Evolutionary conservation across 2,113 vertebrate genomes (phyloP).

Genomic region (Grus americana): DNA sequence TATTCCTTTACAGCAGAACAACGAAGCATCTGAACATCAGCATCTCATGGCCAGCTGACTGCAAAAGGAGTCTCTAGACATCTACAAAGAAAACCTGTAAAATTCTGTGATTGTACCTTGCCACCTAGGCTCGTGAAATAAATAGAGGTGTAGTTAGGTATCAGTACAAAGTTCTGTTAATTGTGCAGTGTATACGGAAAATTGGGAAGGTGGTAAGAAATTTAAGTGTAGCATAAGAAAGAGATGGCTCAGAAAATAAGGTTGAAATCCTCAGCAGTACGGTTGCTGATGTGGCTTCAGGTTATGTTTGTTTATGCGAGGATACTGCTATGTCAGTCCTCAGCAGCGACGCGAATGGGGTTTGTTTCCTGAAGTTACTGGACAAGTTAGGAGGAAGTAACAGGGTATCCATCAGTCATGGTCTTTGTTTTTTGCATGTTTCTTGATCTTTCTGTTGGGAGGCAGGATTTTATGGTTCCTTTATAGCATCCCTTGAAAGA

Average conservation of each 20-base stretch:
- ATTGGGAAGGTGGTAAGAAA: neutral
- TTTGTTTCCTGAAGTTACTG: neutral
- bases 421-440: neutral
- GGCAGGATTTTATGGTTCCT: neutral
- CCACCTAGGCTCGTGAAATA: neutral
- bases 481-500: neutral
- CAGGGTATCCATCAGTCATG: neutral
- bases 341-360: fast-evolving
- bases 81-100: neutral
- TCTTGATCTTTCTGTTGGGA: neutral
- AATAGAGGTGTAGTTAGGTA: neutral
- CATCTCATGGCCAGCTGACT: neutral
- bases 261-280: neutral
- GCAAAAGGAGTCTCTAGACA: neutral
- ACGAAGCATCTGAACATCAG: conserved; percentile 13
- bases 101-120: neutral
- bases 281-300: neutral
- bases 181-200: neutral
- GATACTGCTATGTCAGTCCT: neutral
- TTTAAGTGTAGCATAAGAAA: neutral
- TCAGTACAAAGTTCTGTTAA: neutral
- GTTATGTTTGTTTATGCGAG: neutral
- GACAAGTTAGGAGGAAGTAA: neutral
- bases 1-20: conserved; percentile 42
- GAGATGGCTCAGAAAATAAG: neutral